Base-by-base conservation (phyloP, 2,113 vertebrate genomes). In the Melanostigma gelatinosum region DNA sequence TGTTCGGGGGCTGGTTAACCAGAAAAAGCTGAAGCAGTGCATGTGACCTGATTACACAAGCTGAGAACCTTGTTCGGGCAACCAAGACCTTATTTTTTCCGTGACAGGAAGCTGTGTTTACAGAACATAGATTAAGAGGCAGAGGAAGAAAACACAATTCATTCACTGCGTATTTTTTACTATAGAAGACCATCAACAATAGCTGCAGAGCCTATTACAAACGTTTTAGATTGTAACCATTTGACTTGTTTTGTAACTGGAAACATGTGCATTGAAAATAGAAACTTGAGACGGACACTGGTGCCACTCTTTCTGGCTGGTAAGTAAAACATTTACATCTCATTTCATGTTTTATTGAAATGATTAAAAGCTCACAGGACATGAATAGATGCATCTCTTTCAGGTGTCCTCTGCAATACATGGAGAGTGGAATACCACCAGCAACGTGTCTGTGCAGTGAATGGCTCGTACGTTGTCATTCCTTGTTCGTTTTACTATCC, bases 401-500 rank as follows among this genome's bases (percentile, higher is more conserved):
- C 69, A 92, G 84, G 54, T 46, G 71, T 18, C 71, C 6, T 83
- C 13, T 67, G 77, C 75, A 34, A 6, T 0, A 0, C 1, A 0
- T 82, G 74, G 64, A 40, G 20, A 0, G 83, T 90, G 68, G 0
- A 62, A 0, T 83, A 87, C 61, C 48, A 44, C 4, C 64, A 24
- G 61, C 10, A 4, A 6, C 13, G 2, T 1, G 38, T 84, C 18
- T 92, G 50, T 63, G 83, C 83, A 10, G 54, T 83, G 40, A 82
- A 36, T 69, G 88, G 88, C 62, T 89, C 79, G 0, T 58, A 72
- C 22, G 75, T 78, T 16, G 9, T 69, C 50, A 57, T 92, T 27
- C 70, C 2, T 0, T 92, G 91, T 71, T 73, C 22, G 11, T 92
- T 80, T 77, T 0, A 27, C 3, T 55, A 80, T 69, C 80, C 88